Conservation (phyloP, 2,888 invertebrate genomes). For the Lochmaea crataegi region DNA sequence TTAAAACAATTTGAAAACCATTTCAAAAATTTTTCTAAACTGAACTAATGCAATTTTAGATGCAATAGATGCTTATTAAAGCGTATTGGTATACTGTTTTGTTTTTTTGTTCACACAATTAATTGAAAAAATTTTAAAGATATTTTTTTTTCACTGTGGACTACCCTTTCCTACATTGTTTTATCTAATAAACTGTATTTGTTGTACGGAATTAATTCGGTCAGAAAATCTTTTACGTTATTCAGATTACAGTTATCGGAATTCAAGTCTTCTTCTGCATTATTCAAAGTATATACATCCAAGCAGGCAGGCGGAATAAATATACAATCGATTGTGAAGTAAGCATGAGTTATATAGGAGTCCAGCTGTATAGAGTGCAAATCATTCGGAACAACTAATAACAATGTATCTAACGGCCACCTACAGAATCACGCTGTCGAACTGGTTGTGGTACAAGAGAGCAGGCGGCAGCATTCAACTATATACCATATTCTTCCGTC, state of each 20-base stretch:
- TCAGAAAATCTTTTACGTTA: background rate
- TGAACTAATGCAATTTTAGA: too few species aligned
- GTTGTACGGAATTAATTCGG: background rate
- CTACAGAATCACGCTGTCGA: constrained; percentile 60
- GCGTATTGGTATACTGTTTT: too few species aligned
- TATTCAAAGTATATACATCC: constrained; percentile 26
- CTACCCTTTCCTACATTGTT: too few species aligned
- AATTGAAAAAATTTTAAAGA: too few species aligned
- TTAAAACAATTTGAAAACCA: too few species aligned
- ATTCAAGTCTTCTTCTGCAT: constrained; percentile 21
- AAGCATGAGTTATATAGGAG: constrained; percentile 48
- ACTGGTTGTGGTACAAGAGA: constrained; percentile 55
- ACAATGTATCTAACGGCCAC: constrained; percentile 58
- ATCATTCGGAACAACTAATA: constrained; percentile 57
- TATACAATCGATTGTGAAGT: constrained; percentile 45
- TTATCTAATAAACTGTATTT: background rate
- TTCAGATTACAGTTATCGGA: constrained; percentile 12
- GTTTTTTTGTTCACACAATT: too few species aligned
- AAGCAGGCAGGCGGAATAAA: constrained; percentile 25
- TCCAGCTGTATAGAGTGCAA: constrained; percentile 52
- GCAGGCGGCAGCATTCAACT: constrained; percentile 46
- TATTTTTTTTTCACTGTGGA: too few species aligned
- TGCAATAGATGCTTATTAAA: too few species aligned
- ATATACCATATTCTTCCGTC: constrained; percentile 28
- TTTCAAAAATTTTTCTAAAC: too few species aligned